phyloP scores from a whole-genome alignment of 1,140 invertebrate genomes.

The Dysdera silvatica region DNA sequence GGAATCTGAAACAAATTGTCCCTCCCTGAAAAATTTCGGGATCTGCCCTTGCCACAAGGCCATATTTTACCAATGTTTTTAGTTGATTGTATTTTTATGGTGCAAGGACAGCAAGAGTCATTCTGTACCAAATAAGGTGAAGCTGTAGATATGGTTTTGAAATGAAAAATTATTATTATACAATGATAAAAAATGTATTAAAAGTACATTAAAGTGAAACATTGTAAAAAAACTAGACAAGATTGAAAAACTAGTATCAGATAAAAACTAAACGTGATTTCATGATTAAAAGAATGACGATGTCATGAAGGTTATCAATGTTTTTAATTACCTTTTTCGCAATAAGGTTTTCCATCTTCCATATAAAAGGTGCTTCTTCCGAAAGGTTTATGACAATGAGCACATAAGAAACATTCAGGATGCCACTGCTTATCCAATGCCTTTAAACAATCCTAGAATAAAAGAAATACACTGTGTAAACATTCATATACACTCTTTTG shows the following conservation, averaged over 20 bases:
- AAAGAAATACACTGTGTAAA: neutral
- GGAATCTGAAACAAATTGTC: no score
- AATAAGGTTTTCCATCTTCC: constrained; percentile 94
- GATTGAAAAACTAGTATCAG: neutral
- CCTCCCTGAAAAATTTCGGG: no score
- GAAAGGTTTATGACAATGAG: constrained; percentile 88
- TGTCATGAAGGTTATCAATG: no score
- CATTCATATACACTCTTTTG: neutral
- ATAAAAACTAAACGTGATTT: neutral
- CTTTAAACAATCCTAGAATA: constrained; percentile 83
- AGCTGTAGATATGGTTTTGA: no score
- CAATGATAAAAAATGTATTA: neutral
- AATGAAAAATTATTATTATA: neutral
- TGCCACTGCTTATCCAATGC: constrained; percentile 96
- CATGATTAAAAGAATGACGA: no score
- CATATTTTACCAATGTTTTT: no score
- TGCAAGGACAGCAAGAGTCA: no score
- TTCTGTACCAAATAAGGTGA: no score
- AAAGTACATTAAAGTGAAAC: neutral
- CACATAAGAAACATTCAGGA: constrained; percentile 92
- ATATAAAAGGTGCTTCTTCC: constrained; percentile 95
- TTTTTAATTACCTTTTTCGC: constrained; percentile 64
- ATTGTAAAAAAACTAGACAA: neutral
- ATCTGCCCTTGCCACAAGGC: no score
- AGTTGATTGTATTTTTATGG: no score